Base-by-base conservation (phyloP, 2,113 vertebrate species). In the Microcebus ravelobensis region DNA sequence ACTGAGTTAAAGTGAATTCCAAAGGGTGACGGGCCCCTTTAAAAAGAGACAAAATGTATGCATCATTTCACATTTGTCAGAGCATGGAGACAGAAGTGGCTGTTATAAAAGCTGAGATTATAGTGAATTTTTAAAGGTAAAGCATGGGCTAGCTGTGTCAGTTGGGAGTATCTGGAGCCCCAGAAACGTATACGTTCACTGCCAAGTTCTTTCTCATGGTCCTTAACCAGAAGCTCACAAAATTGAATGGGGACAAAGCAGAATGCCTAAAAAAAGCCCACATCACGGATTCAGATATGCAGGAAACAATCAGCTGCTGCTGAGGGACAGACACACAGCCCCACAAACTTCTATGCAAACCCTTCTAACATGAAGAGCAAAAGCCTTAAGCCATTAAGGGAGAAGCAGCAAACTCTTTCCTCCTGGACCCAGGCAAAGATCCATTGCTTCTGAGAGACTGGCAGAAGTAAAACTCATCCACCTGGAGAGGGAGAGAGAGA, bases 71-170 rank as follows among this genome's bases (percentile, higher is more conserved):
- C 31, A 36, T 94, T 90, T 74, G 39, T 50, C 70, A 83, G 59
- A 87, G 6, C 18, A 89, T 50, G 52, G n/a, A 65, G 50, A 76
- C 25, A 90, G n/a, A 92, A 70, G 48, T 87, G 31, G 39, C n/a
- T 68, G 36, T 59, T 68, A 90, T 74, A 61, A 8, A 52, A 94
- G 52, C n/a, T 63, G 42, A 83, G n/a, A 55, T 45, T 73, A 42
- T 93, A 77, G 45, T 50, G 79, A 91, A 80, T 76, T 96, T 15
- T 80, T 93, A 89, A 73, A 77, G 48, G n/a, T 11, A 76, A 85
- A 74, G 18, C 29, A 82, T 36, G 9, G 29, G 61, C 48, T 90
- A 82, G 11, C 15, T 81, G 20, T 82, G 15, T 77, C 52, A 59
- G 18, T 87, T 91, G 73, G 82, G 17, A 85, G 74, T 91, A 90